Conservation (phyloP, 37 sponge, comb jelly and placozoan genomes). For the Bolinopsis microptera region DNA sequence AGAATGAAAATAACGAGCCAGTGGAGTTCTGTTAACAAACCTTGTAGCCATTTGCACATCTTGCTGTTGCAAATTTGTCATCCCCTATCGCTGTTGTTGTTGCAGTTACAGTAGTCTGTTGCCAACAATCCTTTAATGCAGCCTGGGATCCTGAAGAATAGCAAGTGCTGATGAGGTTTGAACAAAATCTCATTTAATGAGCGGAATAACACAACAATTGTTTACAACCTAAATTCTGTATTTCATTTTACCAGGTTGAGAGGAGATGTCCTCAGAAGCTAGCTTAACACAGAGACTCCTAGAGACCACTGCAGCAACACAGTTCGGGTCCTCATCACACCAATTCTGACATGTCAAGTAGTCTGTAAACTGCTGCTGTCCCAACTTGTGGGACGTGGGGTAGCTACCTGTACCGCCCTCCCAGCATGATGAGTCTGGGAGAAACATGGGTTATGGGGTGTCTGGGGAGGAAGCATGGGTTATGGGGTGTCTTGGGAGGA, state of each 20-base stretch:
- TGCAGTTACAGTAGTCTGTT: neutral
- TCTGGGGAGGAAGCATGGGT: no score
- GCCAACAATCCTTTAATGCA: neutral
- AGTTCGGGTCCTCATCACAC: neutral
- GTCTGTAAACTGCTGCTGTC: neutral
- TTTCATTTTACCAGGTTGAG: neutral
- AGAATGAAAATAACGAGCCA: no score
- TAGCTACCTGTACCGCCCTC: neutral
- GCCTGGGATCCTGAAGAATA: neutral
- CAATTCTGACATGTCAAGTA: neutral
- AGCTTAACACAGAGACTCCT: neutral
- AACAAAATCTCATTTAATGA: no score
- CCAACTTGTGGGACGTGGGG: neutral
- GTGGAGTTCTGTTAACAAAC: no score
- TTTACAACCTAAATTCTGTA: no score
- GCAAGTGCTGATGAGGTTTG: no score
- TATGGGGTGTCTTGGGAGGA: no score
- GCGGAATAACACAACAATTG: no score
- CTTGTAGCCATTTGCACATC: neutral
- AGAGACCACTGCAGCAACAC: neutral
- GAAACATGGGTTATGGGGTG: no score
- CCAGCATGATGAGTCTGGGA: no score
- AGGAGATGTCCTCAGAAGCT: neutral
- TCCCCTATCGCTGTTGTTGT: neutral
- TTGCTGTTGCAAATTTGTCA: neutral